These are phyloP conservation scores for Propsilocerus akamusi DNA, from an alignment of 1,140 invertebrate species.

Conservation along the genomic window DNA sequence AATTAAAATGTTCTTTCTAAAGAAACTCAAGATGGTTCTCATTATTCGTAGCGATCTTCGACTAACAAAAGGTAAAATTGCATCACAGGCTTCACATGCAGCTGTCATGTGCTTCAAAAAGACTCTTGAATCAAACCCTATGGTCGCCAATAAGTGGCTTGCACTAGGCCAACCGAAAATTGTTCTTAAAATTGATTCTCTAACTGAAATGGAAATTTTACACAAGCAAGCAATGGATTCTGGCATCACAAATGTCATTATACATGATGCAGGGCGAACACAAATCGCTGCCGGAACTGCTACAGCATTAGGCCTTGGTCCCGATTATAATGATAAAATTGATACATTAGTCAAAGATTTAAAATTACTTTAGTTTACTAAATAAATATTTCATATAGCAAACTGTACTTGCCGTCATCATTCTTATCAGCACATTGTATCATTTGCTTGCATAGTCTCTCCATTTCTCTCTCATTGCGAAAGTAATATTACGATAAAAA, in stretches of 20 bases:
- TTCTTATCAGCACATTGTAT: too few relatives aligned
- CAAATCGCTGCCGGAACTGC: slow-evolving; percentile 43
- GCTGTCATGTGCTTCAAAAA: slow-evolving; percentile 43
- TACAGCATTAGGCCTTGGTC: slow-evolving; percentile 63
- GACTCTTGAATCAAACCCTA: slow-evolving; percentile 24
- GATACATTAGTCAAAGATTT: slow-evolving; percentile 45
- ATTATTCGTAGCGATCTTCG: slow-evolving; percentile 55
- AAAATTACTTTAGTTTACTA: neutral
- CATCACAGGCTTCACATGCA: slow-evolving; percentile 69
- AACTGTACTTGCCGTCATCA: too few relatives aligned
- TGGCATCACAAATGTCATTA: slow-evolving; percentile 38
- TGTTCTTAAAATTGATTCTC: slow-evolving; percentile 33
- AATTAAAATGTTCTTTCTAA: slow-evolving; percentile 13
- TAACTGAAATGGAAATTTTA: slow-evolving; percentile 29
- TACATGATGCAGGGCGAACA: slow-evolving; percentile 61
- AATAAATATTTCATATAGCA: too few relatives aligned
- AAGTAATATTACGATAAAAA: too few relatives aligned
- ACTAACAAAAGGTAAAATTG: slow-evolving; percentile 67
- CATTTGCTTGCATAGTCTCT: too few relatives aligned
- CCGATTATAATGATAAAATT: slow-evolving; percentile 36
- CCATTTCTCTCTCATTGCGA: too few relatives aligned
- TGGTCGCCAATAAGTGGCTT: slow-evolving; percentile 41
- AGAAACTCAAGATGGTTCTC: slow-evolving; percentile 45
- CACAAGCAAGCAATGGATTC: slow-evolving; percentile 29
- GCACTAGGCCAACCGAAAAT: slow-evolving; percentile 56